Conservation (phyloP, 2,113 vertebrate genomes). For the Larimichthys polyactis region DNA sequence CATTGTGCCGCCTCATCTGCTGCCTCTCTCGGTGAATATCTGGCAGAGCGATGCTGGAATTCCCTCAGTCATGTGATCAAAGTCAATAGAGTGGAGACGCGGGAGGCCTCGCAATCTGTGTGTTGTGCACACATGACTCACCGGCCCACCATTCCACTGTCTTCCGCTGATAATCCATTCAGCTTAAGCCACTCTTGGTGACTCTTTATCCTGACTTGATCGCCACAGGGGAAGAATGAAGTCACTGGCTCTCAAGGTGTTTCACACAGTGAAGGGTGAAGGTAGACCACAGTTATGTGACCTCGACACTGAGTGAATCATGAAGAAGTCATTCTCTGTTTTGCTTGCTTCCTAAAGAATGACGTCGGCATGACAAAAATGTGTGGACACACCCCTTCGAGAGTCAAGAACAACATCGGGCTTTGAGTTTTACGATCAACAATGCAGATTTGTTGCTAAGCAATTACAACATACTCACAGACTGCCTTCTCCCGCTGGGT, state of each 20-base stretch:
- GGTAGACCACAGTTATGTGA: background rate
- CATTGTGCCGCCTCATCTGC: constrained; percentile 35
- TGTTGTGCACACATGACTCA: constrained; percentile 58
- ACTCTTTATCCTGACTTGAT: constrained; percentile 15
- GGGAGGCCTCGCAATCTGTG: constrained; percentile 39
- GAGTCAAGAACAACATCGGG: background rate
- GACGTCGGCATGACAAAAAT: constrained; percentile 32
- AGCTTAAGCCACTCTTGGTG: constrained; percentile 7
- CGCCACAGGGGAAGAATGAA: background rate
- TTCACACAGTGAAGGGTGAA: background rate
- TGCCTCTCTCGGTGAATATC: constrained; percentile 24
- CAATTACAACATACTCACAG: background rate
- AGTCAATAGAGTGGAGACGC: constrained; percentile 60
- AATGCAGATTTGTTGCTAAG: constrained; percentile 30
- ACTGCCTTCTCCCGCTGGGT: background rate
- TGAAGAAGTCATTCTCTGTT: background rate
- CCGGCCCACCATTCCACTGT: background rate
- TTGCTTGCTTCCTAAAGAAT: background rate
- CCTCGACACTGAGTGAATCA: constrained; percentile 22
- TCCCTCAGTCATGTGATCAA: constrained; percentile 77
- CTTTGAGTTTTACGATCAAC: background rate
- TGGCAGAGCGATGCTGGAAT: constrained; percentile 65
- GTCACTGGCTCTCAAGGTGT: background rate
- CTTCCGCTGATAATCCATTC: constrained; percentile 1
- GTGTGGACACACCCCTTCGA: constrained; percentile 12